These are phyloP conservation scores for Ictidomys tridecemlineatus DNA, from an alignment of 2,113 vertebrate genomes.

Conservation along the genomic window DNA sequence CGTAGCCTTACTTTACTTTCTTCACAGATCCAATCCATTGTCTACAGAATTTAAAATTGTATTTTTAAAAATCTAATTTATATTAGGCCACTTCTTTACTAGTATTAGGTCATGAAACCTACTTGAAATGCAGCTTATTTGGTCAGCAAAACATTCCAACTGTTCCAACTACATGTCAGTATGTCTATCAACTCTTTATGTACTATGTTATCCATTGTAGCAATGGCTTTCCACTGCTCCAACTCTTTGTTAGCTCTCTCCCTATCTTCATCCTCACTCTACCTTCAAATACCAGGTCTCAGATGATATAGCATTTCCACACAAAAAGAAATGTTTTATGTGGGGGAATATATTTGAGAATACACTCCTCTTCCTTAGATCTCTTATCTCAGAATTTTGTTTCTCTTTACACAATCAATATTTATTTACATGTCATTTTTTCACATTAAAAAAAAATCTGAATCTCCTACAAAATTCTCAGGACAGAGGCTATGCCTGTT, in stretches of 20 bases:
- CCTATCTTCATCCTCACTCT: background rate
- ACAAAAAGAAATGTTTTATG: background rate
- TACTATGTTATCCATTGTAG: background rate
- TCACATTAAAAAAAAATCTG: background rate
- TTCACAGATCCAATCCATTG: background rate
- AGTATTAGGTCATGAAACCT: background rate
- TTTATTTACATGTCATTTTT: background rate
- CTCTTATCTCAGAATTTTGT: background rate
- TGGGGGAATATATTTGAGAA: background rate
- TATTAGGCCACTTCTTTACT: background rate
- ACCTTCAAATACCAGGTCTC: background rate
- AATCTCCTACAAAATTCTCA: background rate
- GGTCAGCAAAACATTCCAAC: background rate
- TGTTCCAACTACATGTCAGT: background rate
- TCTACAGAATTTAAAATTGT: background rate
- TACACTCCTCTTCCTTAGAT: background rate
- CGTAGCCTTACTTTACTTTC: background rate
- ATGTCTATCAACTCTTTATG: background rate
- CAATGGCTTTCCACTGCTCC: background rate
- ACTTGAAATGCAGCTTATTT: background rate
- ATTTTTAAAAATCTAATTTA: background rate
- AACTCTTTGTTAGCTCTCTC: background rate
- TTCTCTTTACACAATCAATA: background rate
- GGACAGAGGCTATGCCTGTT: no score
- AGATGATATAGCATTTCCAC: background rate